These are phyloP conservation scores for Chloroceryle aenea DNA, from an alignment of 2,113 vertebrate species.

Conservation along the genomic window DNA sequence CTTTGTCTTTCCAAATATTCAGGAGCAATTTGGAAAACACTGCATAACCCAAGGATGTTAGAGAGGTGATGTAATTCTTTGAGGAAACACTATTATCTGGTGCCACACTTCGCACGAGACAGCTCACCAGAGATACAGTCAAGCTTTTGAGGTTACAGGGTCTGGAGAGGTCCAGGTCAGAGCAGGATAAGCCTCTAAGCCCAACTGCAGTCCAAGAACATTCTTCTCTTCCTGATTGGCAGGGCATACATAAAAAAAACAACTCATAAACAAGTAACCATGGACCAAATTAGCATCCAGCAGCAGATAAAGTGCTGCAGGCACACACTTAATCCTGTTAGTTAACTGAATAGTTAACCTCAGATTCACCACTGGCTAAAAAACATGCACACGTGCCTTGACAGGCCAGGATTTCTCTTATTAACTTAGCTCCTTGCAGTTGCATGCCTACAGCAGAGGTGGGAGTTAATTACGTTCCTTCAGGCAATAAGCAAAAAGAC, in stretches of 20 bases:
- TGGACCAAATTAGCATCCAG: neutral
- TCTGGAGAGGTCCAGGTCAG: neutral
- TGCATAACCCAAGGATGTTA: neutral
- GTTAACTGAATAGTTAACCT: neutral
- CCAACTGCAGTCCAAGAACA: neutral
- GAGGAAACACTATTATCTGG: neutral
- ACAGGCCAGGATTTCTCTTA: neutral
- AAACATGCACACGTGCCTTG: neutral
- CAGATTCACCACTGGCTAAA: neutral
- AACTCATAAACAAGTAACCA: neutral
- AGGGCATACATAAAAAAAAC: accelerated
- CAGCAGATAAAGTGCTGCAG: neutral
- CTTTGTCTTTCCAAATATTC: neutral
- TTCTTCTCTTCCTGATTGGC: neutral
- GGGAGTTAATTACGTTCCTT: neutral
- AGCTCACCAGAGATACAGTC: neutral
- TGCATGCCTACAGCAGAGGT: neutral
- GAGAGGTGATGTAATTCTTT: neutral
- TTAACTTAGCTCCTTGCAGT: neutral
- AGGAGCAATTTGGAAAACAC: neutral
- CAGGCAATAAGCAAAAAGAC: neutral
- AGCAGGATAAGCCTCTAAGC: neutral
- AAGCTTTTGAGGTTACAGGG: neutral
- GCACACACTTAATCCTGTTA: neutral
- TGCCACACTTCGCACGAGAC: neutral